Base-by-base conservation (phyloP, 2,888 invertebrate species). In the Amphipyra tragopoginis region DNA sequence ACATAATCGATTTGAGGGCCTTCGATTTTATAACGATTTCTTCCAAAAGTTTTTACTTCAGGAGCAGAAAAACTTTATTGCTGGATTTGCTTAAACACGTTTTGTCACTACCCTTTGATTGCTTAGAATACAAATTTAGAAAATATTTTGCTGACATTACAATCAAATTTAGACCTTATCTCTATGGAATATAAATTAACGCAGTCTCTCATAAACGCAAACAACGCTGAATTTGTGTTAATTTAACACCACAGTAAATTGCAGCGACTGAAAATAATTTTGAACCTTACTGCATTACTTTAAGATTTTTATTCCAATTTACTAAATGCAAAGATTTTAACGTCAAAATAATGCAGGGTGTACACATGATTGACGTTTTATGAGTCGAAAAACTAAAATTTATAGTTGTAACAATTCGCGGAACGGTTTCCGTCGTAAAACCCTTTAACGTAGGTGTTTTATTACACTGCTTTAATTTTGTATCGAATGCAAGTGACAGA, bases 321-420 rank as follows among this genome's bases (percentile, higher is more conserved):
- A 6, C 5, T 0, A 34, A 7, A 2, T 21, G 44, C n/a, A 50
- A 49, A 58, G 2, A 39, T 64, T 53, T 71, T 40, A 29, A 76
- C 71, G 77, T 78, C 57, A 40, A 74, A 69, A 50, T 63, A 76
- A 75, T 65, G 66, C 77, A 73, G 78, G 80, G 83, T 84, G 86
- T 84, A 81, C 78, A 78, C 79, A 75, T 90, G 92, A 90, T 90
- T 89, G 90, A 92, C 90, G 75, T 88, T 92, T 92, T 90, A 91
- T 81, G 88, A 83, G 74, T 80, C 74, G 83, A 82, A 84, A 83
- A 83, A 86, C 66, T 82, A 82, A 84, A 88, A 90, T 92, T 92
- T 93, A 93, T 90, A 86, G 83, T 82, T 82, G 73, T 81, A 65
- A 79, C 79, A 90, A 91, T 93, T 93, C 93, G 91, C 92, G 82